Percentiles rank a stretch among this genome's conserved stretches.
Evolutionary conservation across 1,140 invertebrate species (phyloP).

Genomic region (Euura lappo): DNA sequence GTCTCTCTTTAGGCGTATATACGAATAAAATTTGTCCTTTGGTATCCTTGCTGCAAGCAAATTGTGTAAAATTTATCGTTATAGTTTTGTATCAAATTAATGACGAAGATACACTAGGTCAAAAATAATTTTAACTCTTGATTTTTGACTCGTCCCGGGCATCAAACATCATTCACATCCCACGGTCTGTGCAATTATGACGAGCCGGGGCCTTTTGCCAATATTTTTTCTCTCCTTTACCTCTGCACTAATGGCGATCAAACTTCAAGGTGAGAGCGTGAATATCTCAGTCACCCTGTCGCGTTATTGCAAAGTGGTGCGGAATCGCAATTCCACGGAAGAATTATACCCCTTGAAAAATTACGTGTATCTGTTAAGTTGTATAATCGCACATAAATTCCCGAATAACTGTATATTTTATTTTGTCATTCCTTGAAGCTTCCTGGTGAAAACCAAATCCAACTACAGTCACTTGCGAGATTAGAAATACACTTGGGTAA

Average conservation of each 20-base stretch:
- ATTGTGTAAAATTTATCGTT: no score
- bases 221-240: slow-evolving; percentile 23
- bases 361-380: no score
- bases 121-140: no score
- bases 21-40: no score
- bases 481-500: background rate
- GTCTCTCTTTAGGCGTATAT: background rate
- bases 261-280: slow-evolving; percentile 34
- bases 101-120: no score
- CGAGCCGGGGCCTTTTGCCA: slow-evolving; percentile 25
- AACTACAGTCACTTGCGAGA: no score
- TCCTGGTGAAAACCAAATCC: no score
- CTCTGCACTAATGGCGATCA: slow-evolving; percentile 28
- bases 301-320: background rate
- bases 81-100: no score
- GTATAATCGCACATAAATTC: no score
- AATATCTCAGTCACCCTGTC: slow-evolving; percentile 24
- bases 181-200: background rate
- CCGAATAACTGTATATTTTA: no score
- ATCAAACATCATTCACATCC: slow-evolving; percentile 4
- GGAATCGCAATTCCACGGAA: background rate
- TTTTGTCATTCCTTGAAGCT: no score
- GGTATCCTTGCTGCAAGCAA: no score
- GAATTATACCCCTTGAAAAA: background rate
- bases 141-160: background rate